Evolutionary conservation across 1,140 invertebrate species (phyloP).

Genomic region (Cyclina sinensis): DNA sequence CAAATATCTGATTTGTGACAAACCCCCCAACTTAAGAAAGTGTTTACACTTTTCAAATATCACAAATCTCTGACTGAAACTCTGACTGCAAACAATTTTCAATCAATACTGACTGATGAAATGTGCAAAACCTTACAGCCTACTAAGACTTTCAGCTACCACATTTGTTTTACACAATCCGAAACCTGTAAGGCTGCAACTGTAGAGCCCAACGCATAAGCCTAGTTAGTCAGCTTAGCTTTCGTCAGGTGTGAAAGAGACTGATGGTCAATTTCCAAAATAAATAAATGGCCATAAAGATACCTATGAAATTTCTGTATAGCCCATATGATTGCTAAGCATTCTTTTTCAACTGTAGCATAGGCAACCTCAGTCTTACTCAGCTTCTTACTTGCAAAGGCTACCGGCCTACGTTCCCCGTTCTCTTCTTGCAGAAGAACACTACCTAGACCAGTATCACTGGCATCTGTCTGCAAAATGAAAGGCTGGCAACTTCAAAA

Average conservation of each 20-base stretch:
- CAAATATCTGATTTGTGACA: too few species aligned
- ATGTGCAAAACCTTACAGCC: too few species aligned
- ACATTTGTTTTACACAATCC: background rate
- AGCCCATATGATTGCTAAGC: slow-evolving; percentile 83
- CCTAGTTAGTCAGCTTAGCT: slow-evolving; percentile 18
- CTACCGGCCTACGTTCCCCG: slow-evolving; percentile 65
- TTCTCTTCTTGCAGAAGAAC: slow-evolving; percentile 64
- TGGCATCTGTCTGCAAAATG: slow-evolving; percentile 44
- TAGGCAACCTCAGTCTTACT: slow-evolving; percentile 6
- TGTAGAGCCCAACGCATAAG: slow-evolving; percentile 67
- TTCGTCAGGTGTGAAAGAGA: slow-evolving; percentile 20
- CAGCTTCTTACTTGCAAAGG: slow-evolving; percentile 73
- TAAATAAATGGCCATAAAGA: slow-evolving; percentile 44
- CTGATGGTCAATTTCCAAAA: slow-evolving; percentile 57
- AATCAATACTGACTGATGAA: too few species aligned
- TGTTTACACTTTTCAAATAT: too few species aligned
- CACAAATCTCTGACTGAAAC: too few species aligned
- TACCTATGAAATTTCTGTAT: slow-evolving; percentile 85
- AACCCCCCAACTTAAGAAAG: too few species aligned
- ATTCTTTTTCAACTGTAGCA: slow-evolving; percentile 83
- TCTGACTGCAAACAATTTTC: too few species aligned
- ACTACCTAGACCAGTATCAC: slow-evolving; percentile 59
- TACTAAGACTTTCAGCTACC: background rate
- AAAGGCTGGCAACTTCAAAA: slow-evolving; percentile 78
- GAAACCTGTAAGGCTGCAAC: slow-evolving; percentile 30